Evolutionary conservation across 2,888 invertebrate genomes (phyloP).

Genomic region (Phyllotreta striolata): DNA sequence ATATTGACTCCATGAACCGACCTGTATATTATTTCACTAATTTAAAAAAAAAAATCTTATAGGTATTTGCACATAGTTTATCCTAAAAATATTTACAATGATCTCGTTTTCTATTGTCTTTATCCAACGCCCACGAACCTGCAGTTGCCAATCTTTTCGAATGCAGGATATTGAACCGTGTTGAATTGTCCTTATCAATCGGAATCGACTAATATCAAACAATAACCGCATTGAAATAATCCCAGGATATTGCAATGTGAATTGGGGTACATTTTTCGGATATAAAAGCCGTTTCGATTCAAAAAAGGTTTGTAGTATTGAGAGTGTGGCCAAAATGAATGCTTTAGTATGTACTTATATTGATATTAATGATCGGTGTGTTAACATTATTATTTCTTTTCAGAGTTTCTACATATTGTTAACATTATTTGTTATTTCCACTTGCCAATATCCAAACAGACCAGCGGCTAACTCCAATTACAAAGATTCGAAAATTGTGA

Average conservation of each 20-base stretch:
- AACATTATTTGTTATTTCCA: slow-evolving; percentile 5
- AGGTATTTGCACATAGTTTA: too few species aligned
- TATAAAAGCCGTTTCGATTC: slow-evolving; percentile 14
- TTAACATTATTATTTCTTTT: slow-evolving; percentile 5
- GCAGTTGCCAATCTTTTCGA: too few species aligned
- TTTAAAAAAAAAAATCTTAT: too few species aligned
- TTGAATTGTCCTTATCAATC: slow-evolving; percentile 14
- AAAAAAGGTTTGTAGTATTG: slow-evolving; percentile 15
- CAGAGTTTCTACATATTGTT: slow-evolving; percentile 8
- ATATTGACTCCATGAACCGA: too few species aligned
- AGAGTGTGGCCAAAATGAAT: slow-evolving; percentile 5
- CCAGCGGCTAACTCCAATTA: slow-evolving; percentile 37
- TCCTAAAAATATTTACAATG: too few species aligned
- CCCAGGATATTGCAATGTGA: slow-evolving; percentile 23
- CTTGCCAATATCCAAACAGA: slow-evolving; percentile 36
- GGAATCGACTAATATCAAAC: slow-evolving; percentile 9
- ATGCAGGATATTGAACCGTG: slow-evolving; percentile 13
- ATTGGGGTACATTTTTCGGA: slow-evolving; percentile 2
- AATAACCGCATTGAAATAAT: slow-evolving; percentile 8
- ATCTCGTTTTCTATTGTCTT: too few species aligned
- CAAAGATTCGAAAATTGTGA: slow-evolving; percentile 42
- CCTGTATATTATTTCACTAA: too few species aligned
- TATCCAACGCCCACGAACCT: too few species aligned
- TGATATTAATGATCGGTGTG: not conserved
- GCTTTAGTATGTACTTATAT: slow-evolving; percentile 7